Evolutionary conservation across 2,113 vertebrate species (phyloP), one percentile per base, ranked within the genome.

Genomic region (Scopus umbretta): DNA sequence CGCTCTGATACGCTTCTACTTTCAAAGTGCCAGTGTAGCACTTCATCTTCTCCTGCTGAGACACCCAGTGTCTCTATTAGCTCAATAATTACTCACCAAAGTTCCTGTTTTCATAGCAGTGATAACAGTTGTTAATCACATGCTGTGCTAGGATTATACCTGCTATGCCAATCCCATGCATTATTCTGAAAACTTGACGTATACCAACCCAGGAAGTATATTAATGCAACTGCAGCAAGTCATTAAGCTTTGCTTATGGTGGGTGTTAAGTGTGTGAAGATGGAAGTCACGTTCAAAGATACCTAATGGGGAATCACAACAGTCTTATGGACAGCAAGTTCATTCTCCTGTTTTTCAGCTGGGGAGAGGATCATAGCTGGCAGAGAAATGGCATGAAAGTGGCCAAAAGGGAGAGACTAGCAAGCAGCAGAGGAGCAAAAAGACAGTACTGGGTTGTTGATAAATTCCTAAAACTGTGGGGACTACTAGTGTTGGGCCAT

Each of bases 81-180:
- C 86, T 79, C 3, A 3, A 66, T 94, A 92, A 96, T 94, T 92
- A 86, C 92, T 89, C 89, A 74, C 86, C 74, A 45, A 84, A 85
- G 88, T 86, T 86, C 43, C 90, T 94, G 94, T 92, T 96, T 92
- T 92, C 76, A 30, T 73, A 79, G 94, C 71, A 50, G 81, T n/a
- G 86, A 63, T 90, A 83, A 66, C 81, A 83, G 92, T 66, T 92
- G 94, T 95, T 94, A 89, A 94, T 94, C 81, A 74, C 89, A 65
- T 21, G 71, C 86, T 94, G 92, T 12, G 89, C 86, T 18, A 50
- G 92, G 89, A 86, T 90, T 70, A 43, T 38, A 38, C 89, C 76
- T 90, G 81, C 66, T n/a, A 14, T 82, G 85, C 76, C 85, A 83
- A 32, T 74, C 66, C 94, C 86, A 27, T 79, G 92, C 32, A 6